phyloP scores from a whole-genome alignment of 2,113 vertebrate genomes.

The Clupea harengus region DNA sequence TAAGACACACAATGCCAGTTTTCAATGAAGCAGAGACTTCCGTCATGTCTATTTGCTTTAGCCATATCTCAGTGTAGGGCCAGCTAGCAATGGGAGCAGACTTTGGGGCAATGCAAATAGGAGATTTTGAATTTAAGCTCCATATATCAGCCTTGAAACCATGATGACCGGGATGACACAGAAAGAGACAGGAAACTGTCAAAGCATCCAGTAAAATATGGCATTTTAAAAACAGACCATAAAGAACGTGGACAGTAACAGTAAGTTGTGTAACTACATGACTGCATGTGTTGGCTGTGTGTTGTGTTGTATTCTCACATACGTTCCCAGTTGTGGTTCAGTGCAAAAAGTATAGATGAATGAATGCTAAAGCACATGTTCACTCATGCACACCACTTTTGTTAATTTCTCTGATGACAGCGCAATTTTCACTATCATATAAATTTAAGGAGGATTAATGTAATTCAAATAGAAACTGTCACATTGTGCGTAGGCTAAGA shows the following conservation, averaged over 20 bases:
- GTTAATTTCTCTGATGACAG: neutral
- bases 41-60: slow-evolving; percentile 5
- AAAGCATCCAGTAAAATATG: neutral
- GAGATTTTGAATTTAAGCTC: neutral
- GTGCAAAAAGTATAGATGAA: neutral
- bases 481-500: neutral
- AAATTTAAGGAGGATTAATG: neutral
- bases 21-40: neutral
- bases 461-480: neutral
- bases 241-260: neutral
- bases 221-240: neutral
- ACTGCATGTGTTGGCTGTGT: neutral
- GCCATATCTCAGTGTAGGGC: neutral
- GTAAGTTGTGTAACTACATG: neutral
- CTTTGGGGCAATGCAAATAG: neutral
- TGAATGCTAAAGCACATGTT: neutral
- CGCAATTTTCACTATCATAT: too few relatives aligned
- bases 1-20: neutral
- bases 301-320: neutral
- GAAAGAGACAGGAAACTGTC: neutral
- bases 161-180: neutral
- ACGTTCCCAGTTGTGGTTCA: neutral
- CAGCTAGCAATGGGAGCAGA: neutral
- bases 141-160: neutral
- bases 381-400: neutral